Percentiles rank a stretch among this genome's conserved stretches.
phyloP scores from a whole-genome alignment of 2,888 invertebrate genomes.

The Cryptocheilus praepositus region DNA sequence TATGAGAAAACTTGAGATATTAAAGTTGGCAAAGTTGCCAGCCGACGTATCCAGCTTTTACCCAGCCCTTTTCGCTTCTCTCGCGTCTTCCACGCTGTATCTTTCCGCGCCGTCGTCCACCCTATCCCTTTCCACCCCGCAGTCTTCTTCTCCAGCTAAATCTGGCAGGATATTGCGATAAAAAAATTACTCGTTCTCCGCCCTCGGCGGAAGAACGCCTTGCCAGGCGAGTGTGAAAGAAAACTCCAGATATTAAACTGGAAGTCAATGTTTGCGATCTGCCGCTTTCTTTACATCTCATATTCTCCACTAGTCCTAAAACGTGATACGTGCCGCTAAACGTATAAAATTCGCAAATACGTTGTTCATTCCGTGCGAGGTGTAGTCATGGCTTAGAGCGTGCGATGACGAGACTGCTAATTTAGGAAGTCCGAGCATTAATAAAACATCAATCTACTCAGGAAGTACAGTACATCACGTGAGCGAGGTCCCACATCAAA shows the following conservation, averaged over 20 bases:
- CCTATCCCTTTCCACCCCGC: conserved; percentile 13
- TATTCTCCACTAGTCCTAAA: too few species aligned
- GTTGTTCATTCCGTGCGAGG: too few species aligned
- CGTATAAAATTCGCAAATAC: too few species aligned
- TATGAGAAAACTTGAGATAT: conserved; percentile 57
- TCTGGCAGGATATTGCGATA: conserved; percentile 52
- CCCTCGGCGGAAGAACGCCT: conserved; percentile 33
- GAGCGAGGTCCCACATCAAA: too few species aligned
- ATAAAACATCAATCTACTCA: too few species aligned
- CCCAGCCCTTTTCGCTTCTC: conserved; percentile 20
- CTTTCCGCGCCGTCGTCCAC: conserved; percentile 21
- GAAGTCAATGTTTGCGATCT: conserved; percentile 22
- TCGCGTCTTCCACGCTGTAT: conserved; percentile 30
- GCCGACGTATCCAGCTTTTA: conserved; percentile 41
- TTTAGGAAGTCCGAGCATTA: too few species aligned
- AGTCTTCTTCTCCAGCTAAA: conserved; percentile 19
- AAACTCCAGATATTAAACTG: conserved; percentile 48
- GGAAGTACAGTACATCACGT: too few species aligned
- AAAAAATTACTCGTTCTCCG: conserved; percentile 50
- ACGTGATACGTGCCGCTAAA: too few species aligned
- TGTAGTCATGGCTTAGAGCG: too few species aligned
- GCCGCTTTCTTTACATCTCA: not conserved
- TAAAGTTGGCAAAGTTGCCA: conserved; percentile 53
- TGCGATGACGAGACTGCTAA: too few species aligned
- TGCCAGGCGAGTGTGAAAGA: conserved; percentile 37